Base-by-base conservation (phyloP, 1,140 invertebrate species). In the Gryon sp. region DNA sequence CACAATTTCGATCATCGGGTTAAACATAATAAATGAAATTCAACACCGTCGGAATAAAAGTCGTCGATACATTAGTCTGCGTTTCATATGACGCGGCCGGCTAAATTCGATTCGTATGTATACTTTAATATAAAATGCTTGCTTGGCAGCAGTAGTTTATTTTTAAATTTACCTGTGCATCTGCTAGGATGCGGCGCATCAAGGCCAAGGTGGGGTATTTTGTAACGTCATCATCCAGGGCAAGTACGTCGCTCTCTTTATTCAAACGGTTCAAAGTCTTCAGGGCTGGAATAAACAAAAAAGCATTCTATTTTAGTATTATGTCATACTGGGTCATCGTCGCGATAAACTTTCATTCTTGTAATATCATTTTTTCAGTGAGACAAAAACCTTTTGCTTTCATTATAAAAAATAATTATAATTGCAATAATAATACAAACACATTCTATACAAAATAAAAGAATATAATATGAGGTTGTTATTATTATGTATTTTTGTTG, bases 181-280 rank as follows among this genome's bases (percentile, higher is more conserved):
- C 88, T 83, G 87, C 87, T 53, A 89, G 83, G 85, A 89, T 88
- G 85, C 86, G 87, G 76, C 86, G 86, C 86, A 89, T 89, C 83
- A 89, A 89, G 81, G 86, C 87, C 86, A 89, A 82, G 85, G 88
- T 87, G 86, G 87, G 83, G 83, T 88, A 80, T 80, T 83, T 81
- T 85, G 84, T 82, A 83, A 84, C 84, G 69, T 84, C 87, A 87
- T 89, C 79, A 79, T 88, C 82, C 59, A 86, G 81, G 41, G 81
- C 82, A 81, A 87, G 81, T 78, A 80, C 82, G 81, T 87, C 86
- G 50, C 86, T 86, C 75, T 87, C 83, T 76, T 87, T 85, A 80
- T 84, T 87, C 57, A 87, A 76, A 50, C 77, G 82, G 50, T 83
- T 87, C 65, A 88, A 76, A 40, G 84, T 88, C 62, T 83, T 86